Evolutionary conservation across 2,113 vertebrate genomes (phyloP).

Genomic region (Hypomesus transpacificus): DNA sequence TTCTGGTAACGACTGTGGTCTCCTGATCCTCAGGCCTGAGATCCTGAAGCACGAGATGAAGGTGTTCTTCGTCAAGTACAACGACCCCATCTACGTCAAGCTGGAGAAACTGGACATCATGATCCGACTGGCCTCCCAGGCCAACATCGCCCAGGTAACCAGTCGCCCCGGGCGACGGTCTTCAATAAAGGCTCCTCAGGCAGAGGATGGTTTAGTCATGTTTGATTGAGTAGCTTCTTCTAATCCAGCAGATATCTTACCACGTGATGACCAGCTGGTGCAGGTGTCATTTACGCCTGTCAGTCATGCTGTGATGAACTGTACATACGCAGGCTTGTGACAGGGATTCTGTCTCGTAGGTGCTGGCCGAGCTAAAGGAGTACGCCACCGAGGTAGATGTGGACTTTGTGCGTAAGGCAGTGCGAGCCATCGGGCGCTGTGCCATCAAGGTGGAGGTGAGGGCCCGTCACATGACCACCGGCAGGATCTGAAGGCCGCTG

Average conservation of each 20-base stretch:
- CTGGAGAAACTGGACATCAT: conserved; percentile 99
- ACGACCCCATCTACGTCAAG: conserved; percentile 98
- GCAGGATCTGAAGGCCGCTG: too few relatives aligned
- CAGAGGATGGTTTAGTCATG: too few relatives aligned
- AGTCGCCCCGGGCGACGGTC: too few relatives aligned
- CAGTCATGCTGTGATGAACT: background rate
- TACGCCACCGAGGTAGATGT: conserved; percentile 97
- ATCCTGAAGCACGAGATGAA: conserved; percentile 99
- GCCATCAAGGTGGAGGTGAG: conserved; percentile 99
- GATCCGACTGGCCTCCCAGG: conserved; percentile 96
- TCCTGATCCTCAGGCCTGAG: conserved; percentile 77
- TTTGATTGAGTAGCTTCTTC: too few relatives aligned
- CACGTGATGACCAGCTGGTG: too few relatives aligned
- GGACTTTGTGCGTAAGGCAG: conserved; percentile 96
- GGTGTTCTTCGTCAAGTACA: conserved; percentile 99
- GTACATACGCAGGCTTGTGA: background rate
- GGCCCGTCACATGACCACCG: too few relatives aligned
- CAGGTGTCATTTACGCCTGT: too few relatives aligned
- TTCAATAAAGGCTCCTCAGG: too few relatives aligned
- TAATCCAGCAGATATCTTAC: too few relatives aligned
- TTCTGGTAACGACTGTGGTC: background rate
- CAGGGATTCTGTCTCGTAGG: conserved; percentile 66
- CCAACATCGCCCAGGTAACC: conserved; percentile 94
- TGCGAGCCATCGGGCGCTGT: conserved; percentile 94
- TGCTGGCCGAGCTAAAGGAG: conserved; percentile 95